Evolutionary conservation across 1,140 invertebrate species (phyloP).

Genomic region (Drosophila fuyamai): DNA sequence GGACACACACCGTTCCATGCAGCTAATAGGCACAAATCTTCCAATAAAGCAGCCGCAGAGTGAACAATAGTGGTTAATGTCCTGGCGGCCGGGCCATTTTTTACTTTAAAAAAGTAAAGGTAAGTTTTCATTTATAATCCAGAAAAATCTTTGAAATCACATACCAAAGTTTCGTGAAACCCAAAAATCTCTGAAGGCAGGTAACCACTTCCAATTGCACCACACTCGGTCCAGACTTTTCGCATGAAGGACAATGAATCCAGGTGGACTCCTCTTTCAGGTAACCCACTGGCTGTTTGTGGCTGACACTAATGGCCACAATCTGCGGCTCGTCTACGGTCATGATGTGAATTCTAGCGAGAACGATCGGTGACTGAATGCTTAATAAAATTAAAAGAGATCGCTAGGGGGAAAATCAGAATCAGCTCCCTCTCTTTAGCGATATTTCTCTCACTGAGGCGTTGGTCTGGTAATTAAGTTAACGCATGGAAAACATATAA

Average conservation of each 20-base stretch:
- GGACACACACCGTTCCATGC: constrained; percentile 70
- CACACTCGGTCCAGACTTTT: constrained; percentile 53
- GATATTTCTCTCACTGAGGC: constrained; percentile 3
- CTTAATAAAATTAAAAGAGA: constrained; percentile 12
- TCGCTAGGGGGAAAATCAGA: not conserved
- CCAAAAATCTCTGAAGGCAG: constrained; percentile 61
- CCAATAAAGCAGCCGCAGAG: constrained; percentile 79
- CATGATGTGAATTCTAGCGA: constrained; percentile 52
- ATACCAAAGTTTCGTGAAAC: constrained; percentile 68
- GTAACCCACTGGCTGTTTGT: constrained; percentile 54
- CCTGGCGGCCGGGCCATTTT: constrained; percentile 58
- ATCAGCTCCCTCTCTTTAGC: not conserved
- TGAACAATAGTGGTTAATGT: constrained; percentile 77
- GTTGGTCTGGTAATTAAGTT: constrained; percentile 41
- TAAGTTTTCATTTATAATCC: too few species aligned
- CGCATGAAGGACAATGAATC: constrained; percentile 72
- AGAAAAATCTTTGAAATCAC: not conserved
- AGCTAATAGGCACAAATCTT: constrained; percentile 58
- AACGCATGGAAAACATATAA: constrained; percentile 1
- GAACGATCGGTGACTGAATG: constrained; percentile 38
- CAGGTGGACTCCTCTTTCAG: constrained; percentile 57
- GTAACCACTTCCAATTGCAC: constrained; percentile 68
- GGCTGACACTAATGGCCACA: constrained; percentile 53
- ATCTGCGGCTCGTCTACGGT: constrained; percentile 68
- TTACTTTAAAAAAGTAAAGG: constrained; percentile 41